These are phyloP conservation scores for Philhelius pedissequus DNA, from an alignment of 2,888 invertebrate genomes.

Conservation along the genomic window DNA sequence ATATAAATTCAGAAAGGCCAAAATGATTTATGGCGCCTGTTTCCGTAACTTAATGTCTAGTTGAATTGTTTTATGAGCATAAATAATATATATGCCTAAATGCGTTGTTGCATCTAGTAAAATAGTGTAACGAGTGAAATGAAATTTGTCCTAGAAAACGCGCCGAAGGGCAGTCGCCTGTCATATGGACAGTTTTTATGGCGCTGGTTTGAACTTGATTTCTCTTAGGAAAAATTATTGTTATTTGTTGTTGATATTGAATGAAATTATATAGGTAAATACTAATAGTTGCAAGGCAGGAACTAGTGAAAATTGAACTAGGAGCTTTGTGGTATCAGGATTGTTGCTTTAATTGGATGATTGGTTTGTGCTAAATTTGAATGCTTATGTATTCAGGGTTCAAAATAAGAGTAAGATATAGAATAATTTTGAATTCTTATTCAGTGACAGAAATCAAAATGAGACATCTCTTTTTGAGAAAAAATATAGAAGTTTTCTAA, in stretches of 20 bases:
- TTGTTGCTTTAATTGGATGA: not conserved
- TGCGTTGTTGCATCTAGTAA: slow-evolving; percentile 8
- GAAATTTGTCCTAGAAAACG: slow-evolving; percentile 35
- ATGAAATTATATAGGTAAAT: not conserved
- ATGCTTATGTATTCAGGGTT: too few relatives aligned
- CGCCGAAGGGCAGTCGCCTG: slow-evolving; percentile 11
- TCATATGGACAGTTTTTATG: slow-evolving; percentile 17
- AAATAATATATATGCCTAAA: not conserved
- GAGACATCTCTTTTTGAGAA: too few relatives aligned
- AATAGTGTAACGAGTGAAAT: slow-evolving; percentile 18
- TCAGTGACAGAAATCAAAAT: too few relatives aligned
- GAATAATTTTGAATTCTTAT: too few relatives aligned
- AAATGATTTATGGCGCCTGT: slow-evolving; percentile 30
- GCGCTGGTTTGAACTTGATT: slow-evolving; percentile 23
- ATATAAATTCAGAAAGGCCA: not conserved
- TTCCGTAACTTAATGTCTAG: slow-evolving; percentile 25
- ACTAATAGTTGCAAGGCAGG: not conserved
- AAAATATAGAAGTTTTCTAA: too few relatives aligned
- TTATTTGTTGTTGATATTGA: slow-evolving; percentile 1
- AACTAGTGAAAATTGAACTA: not conserved
- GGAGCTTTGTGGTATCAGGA: not conserved
- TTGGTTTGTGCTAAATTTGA: too few relatives aligned
- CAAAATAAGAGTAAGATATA: too few relatives aligned
- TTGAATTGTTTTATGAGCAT: slow-evolving; percentile 25
- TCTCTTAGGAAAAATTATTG: slow-evolving; percentile 1